Percentiles rank a stretch among this genome's conserved stretches.
phyloP scores from a whole-genome alignment of 1,140 invertebrate genomes.

The Neomicropteryx cornuta region DNA sequence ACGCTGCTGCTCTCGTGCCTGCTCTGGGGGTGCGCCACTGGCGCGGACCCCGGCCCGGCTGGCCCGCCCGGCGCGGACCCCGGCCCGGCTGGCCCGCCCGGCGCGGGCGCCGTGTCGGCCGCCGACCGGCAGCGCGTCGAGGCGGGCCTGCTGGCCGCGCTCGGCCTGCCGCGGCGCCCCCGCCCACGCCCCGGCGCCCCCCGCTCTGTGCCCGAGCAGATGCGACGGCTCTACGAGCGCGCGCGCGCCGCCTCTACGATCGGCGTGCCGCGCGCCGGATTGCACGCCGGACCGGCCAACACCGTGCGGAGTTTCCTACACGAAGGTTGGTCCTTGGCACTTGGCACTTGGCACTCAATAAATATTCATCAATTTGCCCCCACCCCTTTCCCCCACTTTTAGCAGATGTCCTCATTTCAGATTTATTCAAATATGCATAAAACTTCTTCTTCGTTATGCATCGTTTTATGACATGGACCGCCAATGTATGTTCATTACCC shows the following conservation, averaged over 20 bases:
- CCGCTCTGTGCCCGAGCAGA: constrained; percentile 68
- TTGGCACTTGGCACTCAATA: no score
- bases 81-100: constrained; percentile 21
- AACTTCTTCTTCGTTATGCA: no score
- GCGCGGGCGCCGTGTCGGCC: constrained; percentile 26
- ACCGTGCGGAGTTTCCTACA: constrained; percentile 79
- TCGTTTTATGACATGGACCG: no score
- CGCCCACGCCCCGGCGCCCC: constrained; percentile 29
- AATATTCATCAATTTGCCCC: no score
- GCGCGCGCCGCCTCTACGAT: constrained; percentile 41
- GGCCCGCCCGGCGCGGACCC: constrained; percentile 8
- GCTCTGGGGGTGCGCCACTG: constrained; percentile 16
- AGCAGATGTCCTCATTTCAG: no score
- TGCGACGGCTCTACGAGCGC: constrained; percentile 64
- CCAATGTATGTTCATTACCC: no score
- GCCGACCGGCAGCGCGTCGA: constrained; percentile 16
- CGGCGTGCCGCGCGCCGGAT: constrained; percentile 53
- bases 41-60: constrained; percentile 18
- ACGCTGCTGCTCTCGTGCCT: constrained; percentile 16
- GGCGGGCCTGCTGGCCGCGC: constrained; percentile 9
- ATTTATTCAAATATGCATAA: no score
- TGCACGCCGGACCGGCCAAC: constrained; percentile 61
- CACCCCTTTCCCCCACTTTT: no score
- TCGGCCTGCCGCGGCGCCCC: constrained; percentile 17
- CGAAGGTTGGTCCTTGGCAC: constrained; percentile 51